These are phyloP conservation scores for Brachionus plicatilis DNA, from an alignment of 1,140 invertebrate genomes.

Conservation along the genomic window DNA sequence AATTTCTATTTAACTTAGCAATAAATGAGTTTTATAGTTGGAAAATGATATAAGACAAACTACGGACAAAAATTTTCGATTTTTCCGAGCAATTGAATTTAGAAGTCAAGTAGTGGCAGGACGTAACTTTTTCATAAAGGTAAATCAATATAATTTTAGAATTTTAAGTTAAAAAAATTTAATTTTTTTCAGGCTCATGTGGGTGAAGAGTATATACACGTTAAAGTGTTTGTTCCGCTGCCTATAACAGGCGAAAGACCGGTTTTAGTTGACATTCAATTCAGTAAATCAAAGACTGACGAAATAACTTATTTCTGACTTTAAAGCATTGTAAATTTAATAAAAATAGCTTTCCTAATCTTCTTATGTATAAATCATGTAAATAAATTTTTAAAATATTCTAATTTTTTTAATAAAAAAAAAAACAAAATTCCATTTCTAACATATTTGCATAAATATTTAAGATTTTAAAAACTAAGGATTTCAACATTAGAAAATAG, in stretches of 20 bases:
- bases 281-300: not conserved
- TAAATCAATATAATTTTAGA: not conserved
- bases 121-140: slow-evolving; percentile 29
- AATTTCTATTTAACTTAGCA: not conserved
- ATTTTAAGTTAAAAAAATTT: not conserved
- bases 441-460: not conserved
- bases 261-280: not conserved
- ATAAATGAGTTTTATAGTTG: not conserved
- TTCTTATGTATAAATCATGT: not conserved
- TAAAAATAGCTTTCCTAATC: not conserved
- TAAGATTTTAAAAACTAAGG: not conserved
- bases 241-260: slow-evolving; percentile 11
- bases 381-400: not conserved
- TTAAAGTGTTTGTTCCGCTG: slow-evolving; percentile 24
- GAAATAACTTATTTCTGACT: slow-evolving; percentile 30
- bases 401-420: not conserved
- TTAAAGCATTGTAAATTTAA: not conserved
- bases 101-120: slow-evolving; percentile 34
- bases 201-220: slow-evolving; percentile 25
- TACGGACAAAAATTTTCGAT: not conserved
- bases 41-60: not conserved
- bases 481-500: not conserved
- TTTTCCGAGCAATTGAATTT: slow-evolving; percentile 5
- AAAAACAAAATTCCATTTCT: not conserved
- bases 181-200: not conserved